A percentile compares a stretch with the other conserved stretches of the same genome.
phyloP scores from a whole-genome alignment of 2,888 invertebrate genomes.

The Xestia ashworthii region DNA sequence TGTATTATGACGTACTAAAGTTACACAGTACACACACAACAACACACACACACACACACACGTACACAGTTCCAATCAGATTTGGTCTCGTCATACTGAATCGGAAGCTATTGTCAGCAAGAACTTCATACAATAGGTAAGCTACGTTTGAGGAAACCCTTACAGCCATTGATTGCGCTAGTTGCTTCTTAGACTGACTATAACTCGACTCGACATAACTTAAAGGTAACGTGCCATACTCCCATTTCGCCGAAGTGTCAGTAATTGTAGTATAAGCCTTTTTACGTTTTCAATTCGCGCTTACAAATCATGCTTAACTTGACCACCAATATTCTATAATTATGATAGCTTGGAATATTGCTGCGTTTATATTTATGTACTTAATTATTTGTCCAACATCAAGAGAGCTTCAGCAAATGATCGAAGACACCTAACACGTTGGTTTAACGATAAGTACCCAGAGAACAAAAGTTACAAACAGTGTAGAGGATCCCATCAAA shows the following conservation, averaged over 20 bases:
- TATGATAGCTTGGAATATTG: background rate
- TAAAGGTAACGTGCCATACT: background rate
- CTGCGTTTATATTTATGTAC: background rate
- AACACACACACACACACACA: too few relatives aligned
- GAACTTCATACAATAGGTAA: constrained; percentile 7
- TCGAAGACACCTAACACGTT: background rate
- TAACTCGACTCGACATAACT: background rate
- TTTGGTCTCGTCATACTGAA: background rate
- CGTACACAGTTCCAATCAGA: background rate
- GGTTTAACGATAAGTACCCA: background rate
- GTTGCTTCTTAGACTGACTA: background rate
- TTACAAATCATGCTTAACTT: constrained; percentile 20
- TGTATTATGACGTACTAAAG: background rate
- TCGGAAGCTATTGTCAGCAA: background rate
- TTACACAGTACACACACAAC: too few relatives aligned
- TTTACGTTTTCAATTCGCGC: background rate
- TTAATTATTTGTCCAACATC: background rate
- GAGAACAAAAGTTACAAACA: background rate
- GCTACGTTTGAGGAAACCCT: background rate
- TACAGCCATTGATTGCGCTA: constrained; percentile 10
- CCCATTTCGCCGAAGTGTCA: background rate
- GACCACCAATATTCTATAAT: constrained; percentile 3
- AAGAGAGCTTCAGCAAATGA: background rate
- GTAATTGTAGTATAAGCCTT: background rate
- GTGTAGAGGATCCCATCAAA: background rate